Conservation (phyloP, 2,888 invertebrate species). For the Hanleya hanleyi region DNA sequence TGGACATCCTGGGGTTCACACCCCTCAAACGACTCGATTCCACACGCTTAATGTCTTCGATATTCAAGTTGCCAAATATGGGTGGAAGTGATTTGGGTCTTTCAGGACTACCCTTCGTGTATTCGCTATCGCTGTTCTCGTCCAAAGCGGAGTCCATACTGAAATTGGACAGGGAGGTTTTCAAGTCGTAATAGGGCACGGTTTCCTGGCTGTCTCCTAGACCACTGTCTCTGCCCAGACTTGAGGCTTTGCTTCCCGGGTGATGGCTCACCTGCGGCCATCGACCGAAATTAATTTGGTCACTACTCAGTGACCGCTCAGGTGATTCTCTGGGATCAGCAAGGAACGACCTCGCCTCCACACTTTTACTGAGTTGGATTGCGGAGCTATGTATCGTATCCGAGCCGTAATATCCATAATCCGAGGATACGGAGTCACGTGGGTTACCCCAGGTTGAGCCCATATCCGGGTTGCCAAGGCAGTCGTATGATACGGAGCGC, state of each 20-base stretch:
- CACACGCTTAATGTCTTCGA: neutral
- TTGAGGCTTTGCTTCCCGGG: neutral
- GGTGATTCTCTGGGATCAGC: neutral
- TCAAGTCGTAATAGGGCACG: neutral
- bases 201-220: conserved; percentile 3
- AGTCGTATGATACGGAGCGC: neutral
- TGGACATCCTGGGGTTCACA: neutral
- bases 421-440: neutral
- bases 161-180: neutral
- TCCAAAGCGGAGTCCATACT: neutral
- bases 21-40: neutral
- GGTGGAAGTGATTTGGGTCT: conserved; percentile 5
- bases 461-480: neutral
- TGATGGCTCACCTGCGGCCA: neutral
- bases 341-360: neutral
- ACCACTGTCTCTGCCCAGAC: conserved; percentile 6
- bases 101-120: neutral
- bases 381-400: neutral
- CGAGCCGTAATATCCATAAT: neutral
- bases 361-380: neutral
- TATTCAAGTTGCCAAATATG: neutral
- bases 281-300: neutral
- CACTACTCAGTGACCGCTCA: conserved; percentile 6
- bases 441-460: neutral
- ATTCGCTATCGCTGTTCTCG: neutral